These are phyloP conservation scores for Ganaspis sp. DNA, from an alignment of 1,140 invertebrate species.

Conservation along the genomic window DNA sequence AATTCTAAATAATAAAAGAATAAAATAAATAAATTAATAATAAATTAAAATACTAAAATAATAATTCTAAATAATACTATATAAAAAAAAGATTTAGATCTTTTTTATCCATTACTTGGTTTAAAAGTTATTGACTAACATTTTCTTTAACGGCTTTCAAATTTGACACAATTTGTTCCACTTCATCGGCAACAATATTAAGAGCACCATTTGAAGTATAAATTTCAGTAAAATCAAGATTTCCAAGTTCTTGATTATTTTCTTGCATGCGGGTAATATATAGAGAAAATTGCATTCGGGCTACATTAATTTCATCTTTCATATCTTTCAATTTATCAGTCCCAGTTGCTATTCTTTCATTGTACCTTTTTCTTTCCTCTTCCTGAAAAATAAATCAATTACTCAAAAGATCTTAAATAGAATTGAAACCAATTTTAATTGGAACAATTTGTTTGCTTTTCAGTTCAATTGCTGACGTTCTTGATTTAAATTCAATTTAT, in stretches of 20 bases:
- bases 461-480: no score
- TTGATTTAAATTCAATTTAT: constrained; percentile 28
- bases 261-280: constrained; percentile 54
- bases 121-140: constrained; percentile 52
- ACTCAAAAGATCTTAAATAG: no score
- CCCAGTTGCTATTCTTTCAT: constrained; percentile 61
- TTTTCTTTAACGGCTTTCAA: constrained; percentile 52
- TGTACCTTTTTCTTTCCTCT: constrained; percentile 62
- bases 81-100: constrained; percentile 41
- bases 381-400: constrained; percentile 54
- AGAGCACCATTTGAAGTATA: constrained; percentile 60
- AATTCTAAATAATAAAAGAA: no score
- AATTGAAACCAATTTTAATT: no score
- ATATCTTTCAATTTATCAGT: constrained; percentile 66
- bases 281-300: constrained; percentile 56
- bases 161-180: constrained; percentile 66
- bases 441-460: no score
- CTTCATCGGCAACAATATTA: constrained; percentile 63
- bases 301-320: constrained; percentile 70
- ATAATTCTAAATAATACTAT: no score
- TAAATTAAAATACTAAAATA: no score
- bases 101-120: constrained; percentile 16
- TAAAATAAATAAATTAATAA: no score
- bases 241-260: constrained; percentile 53
- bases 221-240: constrained; percentile 52